These are phyloP conservation scores for Drosophila quinaria DNA, from an alignment of 2,888 invertebrate genomes.

Conservation along the genomic window DNA sequence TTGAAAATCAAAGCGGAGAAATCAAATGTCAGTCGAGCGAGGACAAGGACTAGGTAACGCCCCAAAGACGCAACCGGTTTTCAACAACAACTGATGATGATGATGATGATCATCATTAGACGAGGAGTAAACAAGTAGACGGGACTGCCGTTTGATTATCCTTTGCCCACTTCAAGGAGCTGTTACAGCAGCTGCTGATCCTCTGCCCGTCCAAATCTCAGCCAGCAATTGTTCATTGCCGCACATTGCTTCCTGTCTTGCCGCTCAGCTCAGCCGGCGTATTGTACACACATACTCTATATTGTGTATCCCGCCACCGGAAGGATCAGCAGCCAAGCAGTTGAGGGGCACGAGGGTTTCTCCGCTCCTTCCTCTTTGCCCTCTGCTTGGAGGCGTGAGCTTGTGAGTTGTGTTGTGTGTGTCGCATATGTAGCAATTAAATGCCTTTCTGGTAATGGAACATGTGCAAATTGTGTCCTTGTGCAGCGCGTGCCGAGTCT, in stretches of 20 bases:
- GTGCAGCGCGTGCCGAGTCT: conserved; percentile 54
- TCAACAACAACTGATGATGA: conserved; percentile 15
- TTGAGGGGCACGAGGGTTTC: conserved; percentile 41
- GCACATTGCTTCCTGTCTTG: conserved; percentile 85
- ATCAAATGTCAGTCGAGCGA: conserved; percentile 76
- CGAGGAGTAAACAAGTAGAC: conserved; percentile 69
- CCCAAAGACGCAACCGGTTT: conserved; percentile 75
- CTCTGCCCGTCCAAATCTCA: conserved; percentile 53
- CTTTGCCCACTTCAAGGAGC: conserved; percentile 72
- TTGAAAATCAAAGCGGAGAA: conserved; percentile 64
- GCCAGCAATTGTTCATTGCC: conserved; percentile 74
- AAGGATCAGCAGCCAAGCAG: conserved; percentile 72
- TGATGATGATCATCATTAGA: conserved; percentile 28
- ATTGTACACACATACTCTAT: conserved; percentile 14
- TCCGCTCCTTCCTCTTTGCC: conserved; percentile 24
- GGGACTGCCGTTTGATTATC: conserved; percentile 60
- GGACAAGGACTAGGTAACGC: conserved; percentile 52
- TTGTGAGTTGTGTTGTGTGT: conserved; percentile 43
- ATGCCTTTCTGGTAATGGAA: conserved; percentile 52
- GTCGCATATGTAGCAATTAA: conserved; percentile 85
- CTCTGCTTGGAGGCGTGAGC: conserved; percentile 65
- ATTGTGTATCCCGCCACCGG: conserved; percentile 73
- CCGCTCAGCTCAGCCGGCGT: conserved; percentile 55
- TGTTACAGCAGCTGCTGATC: conserved; percentile 56
- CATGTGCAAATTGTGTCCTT: conserved; percentile 79